Evolutionary conservation across 1,140 invertebrate genomes (phyloP).

Genomic region (Sweltsa coloradensis): DNA sequence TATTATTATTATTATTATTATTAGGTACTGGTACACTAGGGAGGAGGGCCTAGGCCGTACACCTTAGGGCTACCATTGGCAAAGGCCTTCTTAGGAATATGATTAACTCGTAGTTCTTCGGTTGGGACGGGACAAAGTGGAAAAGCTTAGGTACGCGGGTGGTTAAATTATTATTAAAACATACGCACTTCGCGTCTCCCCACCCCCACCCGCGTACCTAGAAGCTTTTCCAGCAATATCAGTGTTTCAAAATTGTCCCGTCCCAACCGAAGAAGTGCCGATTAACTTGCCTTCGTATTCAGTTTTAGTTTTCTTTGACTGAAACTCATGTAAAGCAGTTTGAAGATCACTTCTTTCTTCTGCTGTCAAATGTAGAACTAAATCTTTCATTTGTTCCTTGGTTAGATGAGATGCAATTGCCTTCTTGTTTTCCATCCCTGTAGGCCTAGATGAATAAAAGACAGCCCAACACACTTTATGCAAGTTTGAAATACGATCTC

Average conservation of each 20-base stretch:
- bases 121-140: too few species aligned
- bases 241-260: too few species aligned
- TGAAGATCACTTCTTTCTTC: slow-evolving; percentile 52
- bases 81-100: neutral
- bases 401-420: too few species aligned
- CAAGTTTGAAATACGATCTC: too few species aligned
- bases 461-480: too few species aligned
- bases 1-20: neutral
- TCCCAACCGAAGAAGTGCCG: slow-evolving; percentile 13
- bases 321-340: slow-evolving; percentile 50
- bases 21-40: too few species aligned
- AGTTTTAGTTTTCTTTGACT: slow-evolving; percentile 54
- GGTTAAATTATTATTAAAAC: neutral
- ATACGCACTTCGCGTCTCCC: too few species aligned
- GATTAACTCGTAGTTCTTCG: neutral
- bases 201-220: too few species aligned
- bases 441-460: too few species aligned
- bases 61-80: slow-evolving; percentile 14
- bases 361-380: slow-evolving; percentile 48
- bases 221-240: neutral
- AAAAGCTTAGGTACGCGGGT: too few species aligned
- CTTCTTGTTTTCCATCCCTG: too few species aligned
- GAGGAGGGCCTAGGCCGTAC: slow-evolving; percentile 19
- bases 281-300: slow-evolving; percentile 52
- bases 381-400: slow-evolving; percentile 52